phyloP scores from a whole-genome alignment of 2,113 vertebrate genomes.

The Myotis brandtii region DNA sequence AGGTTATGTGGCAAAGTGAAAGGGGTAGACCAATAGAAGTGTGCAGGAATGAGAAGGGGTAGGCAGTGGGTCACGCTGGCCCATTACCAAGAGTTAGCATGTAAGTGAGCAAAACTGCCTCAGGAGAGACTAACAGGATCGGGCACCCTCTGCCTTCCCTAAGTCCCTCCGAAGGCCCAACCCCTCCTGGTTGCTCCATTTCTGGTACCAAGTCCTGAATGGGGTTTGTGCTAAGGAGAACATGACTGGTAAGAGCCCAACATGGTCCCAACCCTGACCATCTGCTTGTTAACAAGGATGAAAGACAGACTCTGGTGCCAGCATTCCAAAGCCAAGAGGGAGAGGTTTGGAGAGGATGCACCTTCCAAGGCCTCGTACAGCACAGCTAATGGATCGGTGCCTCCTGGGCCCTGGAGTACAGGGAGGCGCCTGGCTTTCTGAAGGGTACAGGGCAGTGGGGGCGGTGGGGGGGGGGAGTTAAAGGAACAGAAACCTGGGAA shows the following conservation, averaged over 20 bases:
- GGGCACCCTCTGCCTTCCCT: not conserved
- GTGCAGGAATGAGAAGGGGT: not conserved
- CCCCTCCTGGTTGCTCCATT: not conserved
- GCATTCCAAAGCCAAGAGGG: not conserved
- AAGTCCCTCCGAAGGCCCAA: rapidly evolving
- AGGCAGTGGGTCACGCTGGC: no score
- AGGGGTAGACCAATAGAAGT: not conserved
- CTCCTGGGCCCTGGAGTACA: not conserved
- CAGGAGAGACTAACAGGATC: not conserved
- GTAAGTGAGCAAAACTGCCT: not conserved
- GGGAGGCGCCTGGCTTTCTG: not conserved
- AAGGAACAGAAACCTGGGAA: not conserved
- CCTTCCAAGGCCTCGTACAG: rapidly evolving
- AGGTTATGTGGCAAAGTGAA: not conserved
- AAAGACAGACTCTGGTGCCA: not conserved
- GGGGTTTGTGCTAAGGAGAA: not conserved
- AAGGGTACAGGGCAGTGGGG: not conserved
- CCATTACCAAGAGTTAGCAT: not conserved
- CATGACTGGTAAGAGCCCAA: not conserved
- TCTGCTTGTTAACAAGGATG: not conserved
- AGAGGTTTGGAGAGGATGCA: not conserved
- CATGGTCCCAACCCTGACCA: not conserved
- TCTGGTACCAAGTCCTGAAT: not conserved
- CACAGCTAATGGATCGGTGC: no score
- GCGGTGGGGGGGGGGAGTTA: not conserved